phyloP scores from a whole-genome alignment of 1,140 invertebrate species.

The silkworm (Bombyx mori) region DNA sequence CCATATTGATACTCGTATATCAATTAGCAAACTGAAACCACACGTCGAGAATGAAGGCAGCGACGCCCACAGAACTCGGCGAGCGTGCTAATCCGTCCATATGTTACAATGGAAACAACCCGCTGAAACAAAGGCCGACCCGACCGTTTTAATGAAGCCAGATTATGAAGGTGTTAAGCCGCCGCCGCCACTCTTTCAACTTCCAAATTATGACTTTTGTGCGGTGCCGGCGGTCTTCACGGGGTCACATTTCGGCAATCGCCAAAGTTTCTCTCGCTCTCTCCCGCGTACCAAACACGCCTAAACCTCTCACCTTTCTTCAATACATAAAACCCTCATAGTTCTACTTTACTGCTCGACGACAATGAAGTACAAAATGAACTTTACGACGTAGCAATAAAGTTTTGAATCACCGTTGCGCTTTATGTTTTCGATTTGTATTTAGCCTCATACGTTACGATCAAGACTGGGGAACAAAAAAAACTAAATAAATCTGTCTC shows the following conservation, averaged over 20 bases:
- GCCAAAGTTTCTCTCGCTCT: constrained; percentile 43
- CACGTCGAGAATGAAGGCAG: constrained; percentile 13
- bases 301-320: constrained; percentile 47
- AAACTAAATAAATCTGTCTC: constrained; percentile 55
- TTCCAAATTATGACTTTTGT: constrained; percentile 64
- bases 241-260: constrained; percentile 67
- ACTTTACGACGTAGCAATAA: constrained; percentile 40
- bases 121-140: constrained; percentile 64
- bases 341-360: constrained; percentile 25
- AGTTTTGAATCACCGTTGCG: constrained; percentile 25
- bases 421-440: constrained; percentile 38
- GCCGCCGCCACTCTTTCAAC: constrained; percentile 61
- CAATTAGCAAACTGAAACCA: no score
- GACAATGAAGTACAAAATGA: constrained; percentile 13
- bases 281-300: constrained; percentile 22
- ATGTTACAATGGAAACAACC: constrained; percentile 56
- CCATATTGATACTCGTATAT: no score
- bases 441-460: constrained; percentile 59
- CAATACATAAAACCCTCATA: constrained; percentile 40
- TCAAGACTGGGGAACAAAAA: constrained; percentile 48
- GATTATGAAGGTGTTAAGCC: constrained; percentile 70
- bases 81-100: constrained; percentile 58
- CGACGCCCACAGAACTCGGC: constrained; percentile 33
- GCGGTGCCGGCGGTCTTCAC: constrained; percentile 42
- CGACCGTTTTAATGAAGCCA: constrained; percentile 63